phyloP scores from a whole-genome alignment of 1,140 invertebrate genomes.

The Mizuhopecten yessoensis region DNA sequence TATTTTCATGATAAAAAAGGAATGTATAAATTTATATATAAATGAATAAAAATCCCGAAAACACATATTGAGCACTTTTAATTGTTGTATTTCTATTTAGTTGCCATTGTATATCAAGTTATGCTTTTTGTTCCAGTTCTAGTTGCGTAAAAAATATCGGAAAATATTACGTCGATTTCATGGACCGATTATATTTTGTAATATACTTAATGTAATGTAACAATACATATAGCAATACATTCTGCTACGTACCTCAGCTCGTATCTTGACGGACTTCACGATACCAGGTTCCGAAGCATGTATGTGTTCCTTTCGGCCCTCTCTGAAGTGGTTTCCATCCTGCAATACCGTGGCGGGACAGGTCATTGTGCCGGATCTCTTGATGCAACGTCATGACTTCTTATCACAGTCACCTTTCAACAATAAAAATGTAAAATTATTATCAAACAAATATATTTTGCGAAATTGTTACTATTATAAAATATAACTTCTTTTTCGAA shows the following conservation, averaged over 20 bases:
- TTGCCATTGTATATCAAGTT: background rate
- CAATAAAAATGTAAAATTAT: no score
- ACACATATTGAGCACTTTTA: background rate
- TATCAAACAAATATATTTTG: no score
- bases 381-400: no score
- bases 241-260: slow-evolving; percentile 40
- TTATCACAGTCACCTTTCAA: no score
- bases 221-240: background rate
- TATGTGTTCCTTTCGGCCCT: background rate
- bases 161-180: no score
- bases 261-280: background rate
- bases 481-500: no score
- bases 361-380: no score
- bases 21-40: background rate
- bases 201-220: no score
- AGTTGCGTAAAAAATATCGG: no score
- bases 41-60: background rate
- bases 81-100: background rate
- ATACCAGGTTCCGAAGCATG: slow-evolving; percentile 42
- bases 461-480: no score
- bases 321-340: no score
- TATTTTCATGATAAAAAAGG: background rate
- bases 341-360: no score
- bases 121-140: background rate
- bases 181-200: background rate